These are phyloP conservation scores for Malacoctenus gilli DNA, from an alignment of 2,797 vertebrate genomes.

Conservation along the genomic window DNA sequence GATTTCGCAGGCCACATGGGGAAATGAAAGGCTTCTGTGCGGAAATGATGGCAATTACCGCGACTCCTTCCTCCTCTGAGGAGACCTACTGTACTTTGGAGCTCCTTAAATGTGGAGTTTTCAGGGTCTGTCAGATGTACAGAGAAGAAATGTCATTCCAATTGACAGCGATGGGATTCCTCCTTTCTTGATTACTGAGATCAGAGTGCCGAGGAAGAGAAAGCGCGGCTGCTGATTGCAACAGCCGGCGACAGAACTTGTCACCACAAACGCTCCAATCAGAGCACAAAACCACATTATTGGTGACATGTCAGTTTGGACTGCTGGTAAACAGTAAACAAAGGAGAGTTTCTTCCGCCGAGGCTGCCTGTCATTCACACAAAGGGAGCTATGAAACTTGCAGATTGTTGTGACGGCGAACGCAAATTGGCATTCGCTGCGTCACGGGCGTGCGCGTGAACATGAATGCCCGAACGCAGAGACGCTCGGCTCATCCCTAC, in stretches of 20 bases:
- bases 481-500: too few relatives aligned
- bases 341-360: constrained; percentile 18
- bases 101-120: constrained; percentile 34
- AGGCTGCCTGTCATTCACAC: constrained; percentile 29
- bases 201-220: constrained; percentile 30
- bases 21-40: constrained; percentile 53
- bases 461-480: background rate
- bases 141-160: constrained; percentile 28
- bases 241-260: constrained; percentile 47
- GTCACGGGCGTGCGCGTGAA: background rate
- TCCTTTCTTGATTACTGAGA: constrained; percentile 47
- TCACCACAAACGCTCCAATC: constrained; percentile 43
- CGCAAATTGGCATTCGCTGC: constrained; percentile 20
- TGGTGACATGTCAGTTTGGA: constrained; percentile 51
- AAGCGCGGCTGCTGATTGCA: constrained; percentile 36
- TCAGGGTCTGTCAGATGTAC: constrained; percentile 42
- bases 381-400: constrained; percentile 6
- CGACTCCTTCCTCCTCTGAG: constrained; percentile 27
- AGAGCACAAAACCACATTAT: constrained; percentile 38
- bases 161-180: constrained; percentile 27
- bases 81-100: constrained; percentile 47
- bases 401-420: constrained; percentile 36
- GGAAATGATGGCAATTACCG: constrained; percentile 61
- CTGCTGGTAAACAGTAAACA: constrained; percentile 55
- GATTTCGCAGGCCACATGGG: constrained; percentile 44